These are phyloP conservation scores for Agrotis clavis DNA, from an alignment of 2,888 invertebrate species.

Conservation along the genomic window DNA sequence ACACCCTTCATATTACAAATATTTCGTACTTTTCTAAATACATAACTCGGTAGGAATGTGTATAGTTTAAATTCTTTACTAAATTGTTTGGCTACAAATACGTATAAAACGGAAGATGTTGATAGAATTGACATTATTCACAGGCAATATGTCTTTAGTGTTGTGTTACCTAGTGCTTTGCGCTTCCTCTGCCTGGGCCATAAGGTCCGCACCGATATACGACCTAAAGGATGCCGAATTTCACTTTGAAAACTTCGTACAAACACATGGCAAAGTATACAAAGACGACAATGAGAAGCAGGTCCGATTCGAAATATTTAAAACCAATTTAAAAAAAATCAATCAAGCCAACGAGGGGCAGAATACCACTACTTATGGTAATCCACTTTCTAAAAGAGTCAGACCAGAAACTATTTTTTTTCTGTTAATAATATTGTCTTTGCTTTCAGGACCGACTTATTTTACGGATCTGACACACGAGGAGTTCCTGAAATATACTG, in stretches of 20 bases:
- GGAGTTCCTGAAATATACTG: constrained; percentile 20
- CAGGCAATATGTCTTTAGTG: not conserved
- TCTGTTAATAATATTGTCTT: not conserved
- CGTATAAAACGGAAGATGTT: not conserved
- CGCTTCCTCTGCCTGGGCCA: not conserved
- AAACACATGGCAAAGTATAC: constrained; percentile 28
- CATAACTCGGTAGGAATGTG: not conserved
- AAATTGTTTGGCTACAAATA: not conserved
- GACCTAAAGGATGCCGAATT: constrained; percentile 20
- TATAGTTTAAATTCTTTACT: not conserved
- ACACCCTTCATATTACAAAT: not conserved
- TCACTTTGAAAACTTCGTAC: constrained; percentile 43
- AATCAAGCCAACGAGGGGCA: constrained; percentile 29
- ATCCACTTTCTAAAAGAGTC: not conserved
- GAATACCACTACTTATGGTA: constrained; percentile 42
- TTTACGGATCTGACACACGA: constrained; percentile 35
- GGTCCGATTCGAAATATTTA: constrained; percentile 51
- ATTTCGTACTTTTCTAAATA: not conserved
- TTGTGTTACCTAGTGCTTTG: not conserved
- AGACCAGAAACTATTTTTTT: not conserved
- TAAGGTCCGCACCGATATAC: not conserved
- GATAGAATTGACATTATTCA: not conserved
- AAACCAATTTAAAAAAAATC: constrained; percentile 30
- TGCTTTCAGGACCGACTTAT: constrained; percentile 39
- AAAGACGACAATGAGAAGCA: constrained; percentile 34